Base-by-base conservation (phyloP, 2,888 invertebrate species). In the Cantharis rustica region DNA sequence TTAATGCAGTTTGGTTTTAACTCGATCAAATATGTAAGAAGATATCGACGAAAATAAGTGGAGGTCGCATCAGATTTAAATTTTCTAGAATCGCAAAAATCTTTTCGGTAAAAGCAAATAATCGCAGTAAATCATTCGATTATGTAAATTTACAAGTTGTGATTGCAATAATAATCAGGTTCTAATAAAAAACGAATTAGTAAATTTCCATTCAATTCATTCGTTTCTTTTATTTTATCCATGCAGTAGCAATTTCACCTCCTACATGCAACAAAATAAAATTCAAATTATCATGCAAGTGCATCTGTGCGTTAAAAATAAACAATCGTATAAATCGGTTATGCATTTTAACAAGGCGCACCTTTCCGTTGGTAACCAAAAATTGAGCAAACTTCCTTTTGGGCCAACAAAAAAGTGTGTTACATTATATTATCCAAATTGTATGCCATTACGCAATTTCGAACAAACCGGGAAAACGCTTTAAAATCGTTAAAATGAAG, bases 221-320 rank as follows among this genome's bases (percentile, higher is more conserved):
- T 47, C 47, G 47, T n/a, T 47, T 47, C 13, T 47, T 47, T 47
- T 47, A n/a, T 47, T 47, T 66, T 68, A 23, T 23, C 11, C 15
- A n/a, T 20, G 68, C 27, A 66, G 23, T 66, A 17, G n/a, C 20
- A 66, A n/a, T 23, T 23, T 66, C 23, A 66, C 66, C 17, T 16
- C 16, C 31, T 16, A 69, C 69, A 69, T 66, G 69, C 69, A 31
- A 26, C 31, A 16, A 69, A 7, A 69, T 31, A 16, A 69, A 69
- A 31, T 69, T 61, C 26, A 72, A 27, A 66, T 66, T 20, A 64
- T 13, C 73, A 73, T 69, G 68, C 73, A 73, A 62, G 69, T 73
- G 73, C 73, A 62, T 26, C 68, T 72, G 61, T 61, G 16, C 31
- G 17, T 11, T 61, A 11, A 68, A 27, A 73, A 61, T 61, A 61